phyloP scores from a whole-genome alignment of 2,888 invertebrate genomes.

The Neocrepidodera transversa region DNA sequence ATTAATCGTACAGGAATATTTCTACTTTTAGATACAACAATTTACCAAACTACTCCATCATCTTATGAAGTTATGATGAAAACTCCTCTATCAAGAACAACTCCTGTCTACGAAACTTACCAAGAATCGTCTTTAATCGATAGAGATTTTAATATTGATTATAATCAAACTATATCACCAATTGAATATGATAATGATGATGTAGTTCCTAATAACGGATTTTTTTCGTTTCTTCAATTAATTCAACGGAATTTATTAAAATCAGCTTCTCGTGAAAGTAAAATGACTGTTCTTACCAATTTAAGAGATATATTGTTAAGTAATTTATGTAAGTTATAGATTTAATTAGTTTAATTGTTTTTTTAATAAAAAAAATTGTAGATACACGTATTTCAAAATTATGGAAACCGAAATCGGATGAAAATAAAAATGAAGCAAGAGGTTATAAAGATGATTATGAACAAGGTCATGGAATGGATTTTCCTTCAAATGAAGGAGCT shows the following conservation, averaged over 20 bases:
- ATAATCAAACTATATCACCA: too few species aligned
- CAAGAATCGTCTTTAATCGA: not conserved
- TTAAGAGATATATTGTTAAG: slow-evolving; percentile 68
- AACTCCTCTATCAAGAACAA: slow-evolving; percentile 22
- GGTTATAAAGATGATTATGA: slow-evolving; percentile 50
- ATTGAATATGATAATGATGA: too few species aligned
- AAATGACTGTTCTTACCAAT: slow-evolving; percentile 66
- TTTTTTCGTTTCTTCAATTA: slow-evolving; percentile 46
- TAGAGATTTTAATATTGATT: not conserved
- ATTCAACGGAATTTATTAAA: slow-evolving; percentile 55
- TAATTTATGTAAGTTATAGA: slow-evolving; percentile 74
- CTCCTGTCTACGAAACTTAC: slow-evolving; percentile 11
- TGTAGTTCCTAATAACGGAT: slow-evolving; percentile 30
- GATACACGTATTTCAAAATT: slow-evolving; percentile 40
- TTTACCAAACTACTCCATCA: slow-evolving; percentile 28
- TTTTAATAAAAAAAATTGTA: slow-evolving; percentile 27
- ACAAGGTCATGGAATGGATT: slow-evolving; percentile 72
- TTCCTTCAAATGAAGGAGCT: slow-evolving; percentile 82
- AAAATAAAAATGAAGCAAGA: slow-evolving; percentile 41
- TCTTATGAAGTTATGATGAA: slow-evolving; percentile 34
- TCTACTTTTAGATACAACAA: too few species aligned
- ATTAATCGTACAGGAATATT: too few species aligned
- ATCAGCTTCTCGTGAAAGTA: slow-evolving; percentile 60
- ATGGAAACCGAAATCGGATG: slow-evolving; percentile 34
- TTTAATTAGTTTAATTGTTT: not conserved